A percentile compares a stretch with the other conserved stretches of the same genome.
Conservation (phyloP, 2,888 invertebrate genomes). For the Linnaemya vulpina region DNA sequence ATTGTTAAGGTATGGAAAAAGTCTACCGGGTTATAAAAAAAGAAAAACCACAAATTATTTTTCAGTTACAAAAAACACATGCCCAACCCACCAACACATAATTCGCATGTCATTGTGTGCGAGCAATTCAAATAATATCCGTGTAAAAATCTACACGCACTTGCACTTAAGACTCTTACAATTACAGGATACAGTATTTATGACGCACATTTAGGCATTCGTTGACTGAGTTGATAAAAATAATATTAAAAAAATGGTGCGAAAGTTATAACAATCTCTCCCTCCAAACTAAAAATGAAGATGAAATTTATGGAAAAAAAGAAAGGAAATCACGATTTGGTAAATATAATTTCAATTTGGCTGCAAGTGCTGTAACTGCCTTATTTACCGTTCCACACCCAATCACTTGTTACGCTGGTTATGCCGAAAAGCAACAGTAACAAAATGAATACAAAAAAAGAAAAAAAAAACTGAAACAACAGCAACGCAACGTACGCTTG, state of each 20-base stretch:
- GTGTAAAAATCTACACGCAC: background rate
- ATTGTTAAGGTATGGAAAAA: too few species aligned
- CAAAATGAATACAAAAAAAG: background rate
- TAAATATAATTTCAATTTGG: conserved; percentile 68
- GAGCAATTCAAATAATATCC: background rate
- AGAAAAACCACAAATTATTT: too few species aligned
- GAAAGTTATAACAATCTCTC: conserved; percentile 9
- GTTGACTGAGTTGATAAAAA: background rate
- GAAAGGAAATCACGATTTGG: conserved; percentile 61
- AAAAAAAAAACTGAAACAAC: background rate
- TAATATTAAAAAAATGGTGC: conserved; percentile 9
- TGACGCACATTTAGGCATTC: conserved; percentile 29
- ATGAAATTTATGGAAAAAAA: conserved; percentile 9
- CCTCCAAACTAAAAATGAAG: background rate
- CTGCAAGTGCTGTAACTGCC: conserved; percentile 62
- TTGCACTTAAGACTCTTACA: background rate
- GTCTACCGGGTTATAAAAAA: too few species aligned
- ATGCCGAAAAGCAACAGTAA: conserved; percentile 25
- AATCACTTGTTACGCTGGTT: conserved; percentile 72
- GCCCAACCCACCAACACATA: too few species aligned
- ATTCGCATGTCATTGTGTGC: background rate
- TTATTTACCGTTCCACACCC: conserved; percentile 69
- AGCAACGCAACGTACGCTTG: background rate
- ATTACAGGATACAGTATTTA: conserved; percentile 14
- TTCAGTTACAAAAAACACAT: too few species aligned